Conservation (phyloP, 2,888 invertebrate genomes). For the Atethmia centrago region DNA sequence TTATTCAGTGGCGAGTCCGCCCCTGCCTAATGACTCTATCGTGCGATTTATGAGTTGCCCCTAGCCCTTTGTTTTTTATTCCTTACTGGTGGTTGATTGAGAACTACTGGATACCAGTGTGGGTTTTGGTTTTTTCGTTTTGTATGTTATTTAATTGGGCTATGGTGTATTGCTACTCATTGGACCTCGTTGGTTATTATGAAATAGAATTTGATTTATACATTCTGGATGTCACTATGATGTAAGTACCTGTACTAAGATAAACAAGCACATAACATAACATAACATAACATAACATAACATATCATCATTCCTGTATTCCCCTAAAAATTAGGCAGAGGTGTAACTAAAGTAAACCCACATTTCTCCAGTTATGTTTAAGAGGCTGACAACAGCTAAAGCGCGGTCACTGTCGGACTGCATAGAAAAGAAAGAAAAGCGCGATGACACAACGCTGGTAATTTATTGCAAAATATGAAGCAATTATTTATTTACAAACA, state of each 20-base stretch:
- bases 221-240: background rate
- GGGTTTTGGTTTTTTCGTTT: slow-evolving; percentile 37
- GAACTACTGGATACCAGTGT: slow-evolving; percentile 61
- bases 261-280: no score
- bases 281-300: background rate
- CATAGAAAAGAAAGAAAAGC: no score
- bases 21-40: slow-evolving; percentile 89
- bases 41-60: slow-evolving; percentile 85
- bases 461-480: no score
- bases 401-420: no score
- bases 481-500: no score
- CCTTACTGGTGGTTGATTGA: slow-evolving; percentile 80
- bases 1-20: slow-evolving; percentile 87
- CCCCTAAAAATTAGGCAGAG: background rate
- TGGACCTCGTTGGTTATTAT: background rate
- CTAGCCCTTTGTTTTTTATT: slow-evolving; percentile 83
- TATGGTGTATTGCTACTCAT: slow-evolving; percentile 6
- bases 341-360: no score
- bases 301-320: background rate
- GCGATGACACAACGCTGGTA: no score
- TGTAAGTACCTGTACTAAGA: background rate
- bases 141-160: slow-evolving; percentile 5
- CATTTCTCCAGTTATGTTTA: background rate
- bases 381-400: no score
- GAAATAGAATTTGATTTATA: background rate